Evolutionary conservation across 2,113 vertebrate genomes (phyloP).

Genomic region (Pseudopodoces humilis): DNA sequence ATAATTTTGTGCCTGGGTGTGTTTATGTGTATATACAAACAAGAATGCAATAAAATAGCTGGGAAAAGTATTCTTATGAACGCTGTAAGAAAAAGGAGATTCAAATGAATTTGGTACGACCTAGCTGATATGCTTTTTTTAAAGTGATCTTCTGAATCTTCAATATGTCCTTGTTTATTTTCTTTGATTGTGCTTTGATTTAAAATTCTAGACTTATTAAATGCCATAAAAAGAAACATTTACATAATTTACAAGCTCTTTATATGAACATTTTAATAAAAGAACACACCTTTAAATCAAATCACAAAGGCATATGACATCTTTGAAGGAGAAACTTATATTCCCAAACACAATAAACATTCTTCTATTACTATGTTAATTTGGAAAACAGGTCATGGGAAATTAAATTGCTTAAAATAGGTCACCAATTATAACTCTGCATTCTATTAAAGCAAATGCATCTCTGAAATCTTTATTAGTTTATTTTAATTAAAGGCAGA

Average conservation of each 20-base stretch:
- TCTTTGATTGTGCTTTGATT: slow-evolving; percentile 67
- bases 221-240: slow-evolving; percentile 54
- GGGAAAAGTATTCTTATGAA: background rate
- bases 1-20: background rate
- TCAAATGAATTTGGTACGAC: background rate
- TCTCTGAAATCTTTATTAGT: slow-evolving; percentile 75
- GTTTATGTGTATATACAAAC: background rate
- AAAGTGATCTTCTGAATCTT: slow-evolving; percentile 18
- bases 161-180: slow-evolving; percentile 45
- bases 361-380: slow-evolving; percentile 73
- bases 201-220: slow-evolving; percentile 60
- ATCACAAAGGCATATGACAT: slow-evolving; percentile 57
- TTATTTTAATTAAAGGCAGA: slow-evolving; percentile 73
- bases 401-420: slow-evolving; percentile 83
- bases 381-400: slow-evolving; percentile 80
- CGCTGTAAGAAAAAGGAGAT: background rate
- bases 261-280: slow-evolving; percentile 42
- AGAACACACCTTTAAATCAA: slow-evolving; percentile 59
- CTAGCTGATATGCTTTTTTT: background rate
- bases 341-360: slow-evolving; percentile 61
- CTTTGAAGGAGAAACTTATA: slow-evolving; percentile 58
- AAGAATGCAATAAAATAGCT: background rate
- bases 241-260: slow-evolving; percentile 32
- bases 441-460: slow-evolving; percentile 72
- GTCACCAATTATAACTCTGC: slow-evolving; percentile 76